A percentile compares a stretch with the other conserved stretches of the same genome.
Evolutionary conservation across 2,113 vertebrate species (phyloP).

Genomic region (Pungitius pungitius): DNA sequence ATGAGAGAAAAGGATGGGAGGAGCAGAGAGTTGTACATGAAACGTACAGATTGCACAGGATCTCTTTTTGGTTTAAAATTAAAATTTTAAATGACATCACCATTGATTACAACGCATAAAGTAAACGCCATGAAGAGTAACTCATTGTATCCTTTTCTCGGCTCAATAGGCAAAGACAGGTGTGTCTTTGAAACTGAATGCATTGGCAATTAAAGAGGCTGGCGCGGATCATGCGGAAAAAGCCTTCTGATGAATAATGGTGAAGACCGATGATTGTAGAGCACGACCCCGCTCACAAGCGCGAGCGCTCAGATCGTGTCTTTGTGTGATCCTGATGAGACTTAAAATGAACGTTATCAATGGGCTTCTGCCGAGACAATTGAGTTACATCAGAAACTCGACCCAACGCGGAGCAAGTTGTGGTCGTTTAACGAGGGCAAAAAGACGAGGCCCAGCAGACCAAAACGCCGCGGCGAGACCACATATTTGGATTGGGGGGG

Average conservation of each 20-base stretch:
- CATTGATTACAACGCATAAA: slow-evolving; percentile 31
- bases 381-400: slow-evolving; percentile 26
- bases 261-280: neutral
- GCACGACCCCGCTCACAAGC: slow-evolving; percentile 1
- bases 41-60: neutral
- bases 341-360: slow-evolving; percentile 25
- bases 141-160: slow-evolving; percentile 29
- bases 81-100: neutral
- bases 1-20: neutral
- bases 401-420: slow-evolving; percentile 36
- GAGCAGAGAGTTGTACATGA: neutral
- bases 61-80: neutral
- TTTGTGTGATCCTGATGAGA: slow-evolving; percentile 18
- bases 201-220: slow-evolving; percentile 26
- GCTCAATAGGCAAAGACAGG: slow-evolving; percentile 15
- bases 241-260: slow-evolving; percentile 30
- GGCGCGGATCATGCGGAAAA: neutral
- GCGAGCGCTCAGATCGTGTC: neutral
- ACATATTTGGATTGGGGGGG: slow-evolving; percentile 41
- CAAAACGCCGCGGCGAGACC: slow-evolving; percentile 45
- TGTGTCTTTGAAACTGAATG: slow-evolving; percentile 41
- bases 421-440: slow-evolving; percentile 58
- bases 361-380: slow-evolving; percentile 11
- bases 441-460: slow-evolving; percentile 46
- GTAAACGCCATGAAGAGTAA: slow-evolving; percentile 27